Base-by-base conservation (phyloP, 2,797 vertebrate genomes). In the Pipistrellus pipistrellus region DNA sequence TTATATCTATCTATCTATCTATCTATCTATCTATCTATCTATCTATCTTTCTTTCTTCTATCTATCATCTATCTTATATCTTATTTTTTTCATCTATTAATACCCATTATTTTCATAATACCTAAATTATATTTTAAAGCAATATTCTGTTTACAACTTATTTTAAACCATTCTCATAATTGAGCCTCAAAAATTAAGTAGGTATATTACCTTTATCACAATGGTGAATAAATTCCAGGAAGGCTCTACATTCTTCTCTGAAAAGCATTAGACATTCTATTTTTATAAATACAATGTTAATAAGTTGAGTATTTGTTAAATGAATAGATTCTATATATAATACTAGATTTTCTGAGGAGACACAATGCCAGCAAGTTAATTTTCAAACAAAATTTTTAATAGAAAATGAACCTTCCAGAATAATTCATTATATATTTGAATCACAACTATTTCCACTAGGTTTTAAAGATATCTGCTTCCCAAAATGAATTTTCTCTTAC, bases 371-470 rank as follows among this genome's bases (percentile, higher is more conserved):
- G 53, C 15, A 55, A 76, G 53, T 84, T 71, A 30, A 75, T 72
- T 81, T 95, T 81, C 51, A 85, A 90, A 20, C 27, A 51, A 84
- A 93, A 59, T 6, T 69, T 75, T 85, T 59, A 21, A 76, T 55
- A 35, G 48, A 15, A 77, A 55, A 18, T 69, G 75, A 32, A 5
- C 5, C 76, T 90, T 75, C 23, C 18, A 55, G 25, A 62, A 55
- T 62, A 68, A 84, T 86, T 78, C 21, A 68, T 23, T 89, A 12
- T 80, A 48, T 76, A 41, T 81, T 68, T 68, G 57, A 93, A 53
- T 38, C 32, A 59, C 20, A 93, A 27, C 9, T 62, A 55, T 4
- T 77, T 72, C 35, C 27, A 77, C 30, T 25, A 55, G 53, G 41
- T 87, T 76, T 90, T 87, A 87, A 81, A 82, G 30, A 77, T 23